Evolutionary conservation across 2,113 vertebrate genomes (phyloP).

Genomic region (Calyptomena viridis): DNA sequence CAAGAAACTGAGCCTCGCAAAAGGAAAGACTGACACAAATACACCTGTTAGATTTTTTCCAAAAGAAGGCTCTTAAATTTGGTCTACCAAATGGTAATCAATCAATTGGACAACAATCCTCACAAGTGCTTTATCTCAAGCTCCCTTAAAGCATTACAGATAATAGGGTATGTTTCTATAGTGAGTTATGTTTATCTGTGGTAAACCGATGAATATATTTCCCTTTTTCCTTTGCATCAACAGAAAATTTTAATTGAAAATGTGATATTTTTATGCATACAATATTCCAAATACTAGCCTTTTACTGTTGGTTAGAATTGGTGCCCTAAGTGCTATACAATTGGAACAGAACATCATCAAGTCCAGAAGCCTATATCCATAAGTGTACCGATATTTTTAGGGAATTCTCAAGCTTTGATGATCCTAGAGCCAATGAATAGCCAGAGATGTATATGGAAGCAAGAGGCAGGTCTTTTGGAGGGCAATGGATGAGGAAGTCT

Average conservation of each 20-base stretch:
- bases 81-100: not conserved
- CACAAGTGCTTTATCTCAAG: not conserved
- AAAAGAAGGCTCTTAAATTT: not conserved
- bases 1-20: conserved; percentile 22
- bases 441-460: not conserved
- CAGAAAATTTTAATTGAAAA: not conserved
- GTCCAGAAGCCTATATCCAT: not conserved
- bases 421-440: not conserved
- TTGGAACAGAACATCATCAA: not conserved
- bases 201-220: not conserved
- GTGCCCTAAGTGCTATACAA: not conserved
- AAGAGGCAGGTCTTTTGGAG: not conserved
- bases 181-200: not conserved
- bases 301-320: not conserved
- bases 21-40: not conserved
- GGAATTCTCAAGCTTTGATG: not conserved
- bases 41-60: not conserved
- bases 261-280: not conserved
- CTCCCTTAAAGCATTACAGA: not conserved
- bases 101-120: not conserved
- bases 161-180: not conserved
- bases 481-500: not conserved
- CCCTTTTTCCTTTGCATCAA: not conserved
- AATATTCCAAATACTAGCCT: not conserved
- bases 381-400: not conserved